phyloP scores from a whole-genome alignment of 37 sponge, comb jelly and placozoan genomes.

The Lycopodina hypogea region DNA sequence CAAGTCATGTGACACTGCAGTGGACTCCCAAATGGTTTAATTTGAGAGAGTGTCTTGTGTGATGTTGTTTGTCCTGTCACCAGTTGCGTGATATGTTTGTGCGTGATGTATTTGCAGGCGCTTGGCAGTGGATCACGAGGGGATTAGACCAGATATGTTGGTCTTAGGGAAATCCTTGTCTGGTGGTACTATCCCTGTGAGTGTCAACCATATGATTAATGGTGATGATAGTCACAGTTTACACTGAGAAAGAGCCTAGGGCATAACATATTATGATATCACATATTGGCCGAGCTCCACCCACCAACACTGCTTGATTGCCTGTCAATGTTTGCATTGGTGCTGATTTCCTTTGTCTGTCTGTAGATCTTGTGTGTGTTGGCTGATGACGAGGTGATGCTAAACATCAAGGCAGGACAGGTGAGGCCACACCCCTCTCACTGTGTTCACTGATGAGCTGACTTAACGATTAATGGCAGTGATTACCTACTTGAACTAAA shows the following conservation, averaged over 20 bases:
- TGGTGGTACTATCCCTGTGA: conserved; percentile 95
- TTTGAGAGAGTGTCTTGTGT: too few species aligned
- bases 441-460: not conserved
- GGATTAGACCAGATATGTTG: conserved; percentile 87
- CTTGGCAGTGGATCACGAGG: conserved; percentile 86
- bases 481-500: too few species aligned
- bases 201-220: conserved; percentile 1
- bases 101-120: conserved; percentile 78
- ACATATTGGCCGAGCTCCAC: too few species aligned
- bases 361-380: conserved; percentile 80
- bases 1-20: too few species aligned
- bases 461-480: too few species aligned
- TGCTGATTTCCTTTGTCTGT: too few species aligned
- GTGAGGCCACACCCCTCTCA: conserved; percentile 44
- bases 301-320: too few species aligned
- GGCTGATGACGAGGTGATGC: conserved; percentile 91
- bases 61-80: too few species aligned
- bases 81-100: too few species aligned
- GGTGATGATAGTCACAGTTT: too few species aligned
- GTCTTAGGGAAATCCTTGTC: conserved; percentile 92
- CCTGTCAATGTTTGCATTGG: too few species aligned
- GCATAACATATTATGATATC: not conserved
- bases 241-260: not conserved
- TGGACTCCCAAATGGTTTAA: too few species aligned
- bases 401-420: conserved; percentile 90